Conservation (phyloP, 1,140 invertebrate genomes). For the Bathynomus jamesi region DNA sequence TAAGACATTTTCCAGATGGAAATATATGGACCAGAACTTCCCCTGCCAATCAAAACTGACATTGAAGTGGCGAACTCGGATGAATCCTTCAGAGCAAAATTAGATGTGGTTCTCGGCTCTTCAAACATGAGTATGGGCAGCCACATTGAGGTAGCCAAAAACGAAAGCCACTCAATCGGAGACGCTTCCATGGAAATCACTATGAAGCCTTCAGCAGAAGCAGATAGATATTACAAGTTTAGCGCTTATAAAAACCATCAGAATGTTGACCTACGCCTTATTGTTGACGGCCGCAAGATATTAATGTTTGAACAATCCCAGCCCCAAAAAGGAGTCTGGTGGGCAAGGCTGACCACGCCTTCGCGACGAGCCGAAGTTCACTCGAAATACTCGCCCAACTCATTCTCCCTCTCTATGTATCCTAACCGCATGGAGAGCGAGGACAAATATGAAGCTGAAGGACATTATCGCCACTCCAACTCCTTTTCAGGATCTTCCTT, state of each 20-base stretch:
- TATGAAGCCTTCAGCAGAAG: background rate
- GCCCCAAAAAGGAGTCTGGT: background rate
- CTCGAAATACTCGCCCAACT: background rate
- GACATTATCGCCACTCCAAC: background rate
- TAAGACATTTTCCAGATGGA: background rate
- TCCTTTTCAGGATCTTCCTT: too few species aligned
- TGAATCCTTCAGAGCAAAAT: background rate
- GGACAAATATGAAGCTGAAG: background rate
- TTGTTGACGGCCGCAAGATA: too few species aligned
- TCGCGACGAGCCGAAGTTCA: background rate
- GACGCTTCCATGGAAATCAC: background rate
- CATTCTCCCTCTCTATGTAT: background rate
- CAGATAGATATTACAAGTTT: too few species aligned
- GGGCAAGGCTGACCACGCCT: background rate
- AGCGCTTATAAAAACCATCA: too few species aligned
- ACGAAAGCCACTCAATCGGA: background rate
- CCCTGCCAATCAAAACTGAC: background rate
- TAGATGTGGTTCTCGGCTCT: background rate
- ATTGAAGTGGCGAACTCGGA: background rate
- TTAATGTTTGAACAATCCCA: background rate
- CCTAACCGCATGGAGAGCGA: background rate
- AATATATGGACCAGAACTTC: background rate
- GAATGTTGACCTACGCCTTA: too few species aligned
- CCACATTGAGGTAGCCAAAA: background rate
- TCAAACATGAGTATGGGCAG: background rate